Evolutionary conservation across 2,888 invertebrate species (phyloP), one percentile per base, ranked within the genome.

Genomic region (Pharmacophagus antenor): DNA sequence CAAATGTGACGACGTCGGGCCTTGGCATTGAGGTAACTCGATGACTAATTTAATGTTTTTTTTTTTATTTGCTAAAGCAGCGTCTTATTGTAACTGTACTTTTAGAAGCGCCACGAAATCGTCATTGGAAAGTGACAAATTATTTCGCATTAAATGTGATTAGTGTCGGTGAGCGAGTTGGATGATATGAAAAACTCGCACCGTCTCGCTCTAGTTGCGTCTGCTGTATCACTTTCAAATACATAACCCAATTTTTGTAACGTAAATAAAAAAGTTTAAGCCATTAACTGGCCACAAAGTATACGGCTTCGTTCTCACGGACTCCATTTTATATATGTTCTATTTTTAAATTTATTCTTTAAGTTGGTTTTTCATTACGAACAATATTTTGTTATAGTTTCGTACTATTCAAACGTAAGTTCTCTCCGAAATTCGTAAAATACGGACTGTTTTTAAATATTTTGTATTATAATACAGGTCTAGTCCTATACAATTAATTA

Each of bases 1-100:
- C 73, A 74, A 81, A 81, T 73, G 71, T 65, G 71, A 63, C 58
- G 49, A 49, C 64, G 31, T 65, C 65, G 77, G 80, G 79, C 88
- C 88, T 88, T 88, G 88, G 85, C 88, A 88, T 84, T 88, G 89
- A 73, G 76, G 75, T 71, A 77, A 74, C 74, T 67, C 75, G 74
- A 72, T 85, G 85, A 85, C 77, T 83, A 82, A 85, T 74, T 46
- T 62, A 65, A 42, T 31, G 49, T 51, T 49, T 61, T 60, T 17
- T 64, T 61, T 58, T 31, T 31, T 31, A 31, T 5, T 7, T 46
- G 17, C 31, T 4, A 17, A 31, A 52, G 20, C 17, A n/a, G 41
- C 22, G 8, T 53, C 52, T 65, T 42, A 49, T 49, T 21, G 10
- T 50, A 47, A 48, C 37, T 46, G 46, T 20, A 18, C 41, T 37